Percentiles rank a stretch among this genome's conserved stretches.
Evolutionary conservation across 53 echinoderm and acorn worm genomes (phyloP).

Genomic region (Echinarachnius parma): DNA sequence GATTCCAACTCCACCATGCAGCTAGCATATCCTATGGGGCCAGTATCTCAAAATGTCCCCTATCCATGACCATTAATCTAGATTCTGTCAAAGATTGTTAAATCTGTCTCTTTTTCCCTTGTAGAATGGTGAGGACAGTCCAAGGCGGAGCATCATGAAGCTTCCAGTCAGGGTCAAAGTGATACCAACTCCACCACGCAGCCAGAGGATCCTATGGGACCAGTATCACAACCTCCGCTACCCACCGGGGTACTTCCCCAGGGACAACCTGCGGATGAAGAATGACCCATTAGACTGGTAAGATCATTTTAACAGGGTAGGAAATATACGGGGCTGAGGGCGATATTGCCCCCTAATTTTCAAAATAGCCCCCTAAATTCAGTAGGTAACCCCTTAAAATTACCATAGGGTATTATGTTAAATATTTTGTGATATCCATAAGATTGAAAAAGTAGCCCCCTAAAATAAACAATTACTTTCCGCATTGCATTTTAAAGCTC

Average conservation of each 20-base stretch:
- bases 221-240: constrained; percentile 98
- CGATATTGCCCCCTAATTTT: no score
- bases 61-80: no score
- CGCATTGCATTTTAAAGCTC: no score
- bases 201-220: constrained; percentile 92
- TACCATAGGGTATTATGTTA: no score
- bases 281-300: constrained; percentile 97
- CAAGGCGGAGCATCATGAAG: constrained; percentile 65
- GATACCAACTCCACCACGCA: constrained; percentile 86
- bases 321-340: no score
- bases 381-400: no score
- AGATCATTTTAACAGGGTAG: no score
- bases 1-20: constrained; percentile 72
- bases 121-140: constrained; percentile 79
- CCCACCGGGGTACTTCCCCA: constrained; percentile 96
- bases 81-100: neutral
- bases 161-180: constrained; percentile 90
- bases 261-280: constrained; percentile 98
- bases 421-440: no score
- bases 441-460: no score
- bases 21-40: constrained; percentile 78
- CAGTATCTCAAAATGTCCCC: constrained; percentile 96
- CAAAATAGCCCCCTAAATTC: no score
- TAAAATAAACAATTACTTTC: no score
- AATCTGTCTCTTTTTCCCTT: neutral